Evolutionary conservation across 35 echinoderm and acorn worm genomes (phyloP), one percentile per base, ranked within the genome.

Genomic region (Diadema setosum): DNA sequence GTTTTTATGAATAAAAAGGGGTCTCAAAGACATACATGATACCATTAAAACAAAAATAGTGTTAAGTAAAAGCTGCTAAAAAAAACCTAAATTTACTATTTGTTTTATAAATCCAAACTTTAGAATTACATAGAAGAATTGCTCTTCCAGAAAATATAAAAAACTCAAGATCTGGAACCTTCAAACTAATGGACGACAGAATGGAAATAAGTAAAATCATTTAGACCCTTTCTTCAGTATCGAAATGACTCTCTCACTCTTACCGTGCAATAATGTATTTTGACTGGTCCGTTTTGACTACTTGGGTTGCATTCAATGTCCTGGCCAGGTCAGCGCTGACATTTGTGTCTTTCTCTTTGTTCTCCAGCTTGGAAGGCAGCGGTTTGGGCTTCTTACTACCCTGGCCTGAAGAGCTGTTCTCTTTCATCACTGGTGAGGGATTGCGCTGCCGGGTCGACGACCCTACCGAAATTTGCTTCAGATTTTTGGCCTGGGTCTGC

Each of bases 401-500:
- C 81, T 81, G 42, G 12, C 65, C 60, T 9, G 92, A 85, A 8
- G 85, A 88, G 59, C 80, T 90, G 76, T 86, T 93, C 24, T 93
- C 76, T 60, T 86, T 85, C 39, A 34, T 27, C 0, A 58, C 41
- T 2, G 39, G 37, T 34, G 85, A 55, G 24, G 85, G 65, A 52
- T 87, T 48, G 29, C 80, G 86, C 61, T 83, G 86, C 41, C 78
- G 58, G 23, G 75, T 81, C 57, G 84, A 74, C 15, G 67, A 82
- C 7, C 88, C 93, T 0, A 61, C 57, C 7, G 89, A 80, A 42
- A 92, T 91, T 29, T 97, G 95, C 59, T 88, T 85, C 32, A 91
- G 81, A 50, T 95, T 92, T 83, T 97, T 97, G 16, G 91, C 95
- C 26, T 86, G 95, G n/a, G 85, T 86, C 87, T 97, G 95, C 65